A percentile compares a stretch with the other conserved stretches of the same genome.
Evolutionary conservation across 2,888 invertebrate species (phyloP).

Genomic region (Cyclophora albipunctata): DNA sequence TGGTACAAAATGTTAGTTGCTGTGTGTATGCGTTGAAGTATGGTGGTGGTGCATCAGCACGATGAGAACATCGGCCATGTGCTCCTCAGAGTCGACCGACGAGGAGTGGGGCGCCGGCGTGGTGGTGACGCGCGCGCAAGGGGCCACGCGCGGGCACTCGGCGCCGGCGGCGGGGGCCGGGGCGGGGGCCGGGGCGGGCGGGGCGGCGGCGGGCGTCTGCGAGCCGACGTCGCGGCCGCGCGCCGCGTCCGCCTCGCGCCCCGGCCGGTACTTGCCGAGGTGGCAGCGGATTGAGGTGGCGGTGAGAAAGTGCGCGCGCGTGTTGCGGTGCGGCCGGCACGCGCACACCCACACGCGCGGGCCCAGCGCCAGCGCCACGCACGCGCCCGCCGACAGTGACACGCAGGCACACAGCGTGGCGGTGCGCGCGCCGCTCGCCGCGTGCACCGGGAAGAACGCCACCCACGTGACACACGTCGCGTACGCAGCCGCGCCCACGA

Average conservation of each 20-base stretch:
- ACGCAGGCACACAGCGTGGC: constrained; percentile 77
- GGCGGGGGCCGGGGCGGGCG: not conserved
- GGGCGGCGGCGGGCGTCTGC: no score
- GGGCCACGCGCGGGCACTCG: constrained; percentile 4
- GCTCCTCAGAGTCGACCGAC: no score
- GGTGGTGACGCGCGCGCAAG: constrained; percentile 22
- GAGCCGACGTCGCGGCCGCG: not conserved
- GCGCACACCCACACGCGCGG: constrained; percentile 84
- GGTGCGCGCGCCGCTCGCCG: constrained; percentile 36
- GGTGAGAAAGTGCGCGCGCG: constrained; percentile 83
- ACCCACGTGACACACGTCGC: constrained; percentile 86
- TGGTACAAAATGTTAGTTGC: no score
- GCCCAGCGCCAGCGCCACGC: constrained; percentile 82
- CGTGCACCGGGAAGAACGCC: constrained; percentile 85
- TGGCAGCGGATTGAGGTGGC: constrained; percentile 83
- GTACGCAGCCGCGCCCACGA: constrained; percentile 88
- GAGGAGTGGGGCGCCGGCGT: no score
- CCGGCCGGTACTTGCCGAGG: constrained; percentile 62
- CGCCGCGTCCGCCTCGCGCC: no score
- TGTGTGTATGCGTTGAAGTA: constrained; percentile 1
- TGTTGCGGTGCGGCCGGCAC: constrained; percentile 84
- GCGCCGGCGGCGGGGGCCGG: constrained; percentile 1
- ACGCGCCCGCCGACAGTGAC: constrained; percentile 82
- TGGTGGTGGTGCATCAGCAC: constrained; percentile 32
- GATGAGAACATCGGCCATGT: constrained; percentile 26